phyloP scores from a whole-genome alignment of 2,113 vertebrate species.

The Dasypus novemcinctus region DNA sequence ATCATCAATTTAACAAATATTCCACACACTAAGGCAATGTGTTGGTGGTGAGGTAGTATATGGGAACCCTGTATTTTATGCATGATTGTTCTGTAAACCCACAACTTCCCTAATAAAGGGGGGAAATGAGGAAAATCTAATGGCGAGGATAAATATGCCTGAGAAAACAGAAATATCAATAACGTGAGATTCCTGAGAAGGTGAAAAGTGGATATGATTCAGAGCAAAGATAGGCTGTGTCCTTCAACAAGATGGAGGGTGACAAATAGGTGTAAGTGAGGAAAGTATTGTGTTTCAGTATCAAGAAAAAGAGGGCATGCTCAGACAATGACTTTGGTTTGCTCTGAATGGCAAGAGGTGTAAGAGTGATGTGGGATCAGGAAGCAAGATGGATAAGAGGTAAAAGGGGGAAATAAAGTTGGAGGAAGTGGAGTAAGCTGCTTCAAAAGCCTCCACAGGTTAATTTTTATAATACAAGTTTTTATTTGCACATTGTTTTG shows the following conservation, averaged over 20 bases:
- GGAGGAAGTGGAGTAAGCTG: background rate
- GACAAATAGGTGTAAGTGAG: fast-evolving
- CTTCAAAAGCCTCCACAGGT: background rate
- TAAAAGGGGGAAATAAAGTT: background rate
- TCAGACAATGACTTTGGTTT: fast-evolving
- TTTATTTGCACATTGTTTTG: background rate
- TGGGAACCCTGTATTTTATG: too few species aligned
- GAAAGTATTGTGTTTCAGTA: fast-evolving
- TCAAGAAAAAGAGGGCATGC: background rate
- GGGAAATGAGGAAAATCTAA: background rate
- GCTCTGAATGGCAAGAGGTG: fast-evolving
- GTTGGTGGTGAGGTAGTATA: too few species aligned
- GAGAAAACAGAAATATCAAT: background rate
- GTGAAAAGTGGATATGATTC: fast-evolving
- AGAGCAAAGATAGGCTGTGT: background rate
- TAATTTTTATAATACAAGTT: background rate
- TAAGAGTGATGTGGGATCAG: fast-evolving
- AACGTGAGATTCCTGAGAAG: background rate
- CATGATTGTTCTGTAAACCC: too few species aligned
- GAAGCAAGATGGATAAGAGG: background rate
- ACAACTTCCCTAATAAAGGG: too few species aligned
- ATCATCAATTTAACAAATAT: too few species aligned
- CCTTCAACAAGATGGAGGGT: fast-evolving
- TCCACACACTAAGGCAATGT: too few species aligned
- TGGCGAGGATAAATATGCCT: background rate